A percentile compares a stretch with the other conserved stretches of the same genome.
phyloP scores from a whole-genome alignment of 53 echinoderm and acorn worm genomes.

The Paelopatides confundens region DNA sequence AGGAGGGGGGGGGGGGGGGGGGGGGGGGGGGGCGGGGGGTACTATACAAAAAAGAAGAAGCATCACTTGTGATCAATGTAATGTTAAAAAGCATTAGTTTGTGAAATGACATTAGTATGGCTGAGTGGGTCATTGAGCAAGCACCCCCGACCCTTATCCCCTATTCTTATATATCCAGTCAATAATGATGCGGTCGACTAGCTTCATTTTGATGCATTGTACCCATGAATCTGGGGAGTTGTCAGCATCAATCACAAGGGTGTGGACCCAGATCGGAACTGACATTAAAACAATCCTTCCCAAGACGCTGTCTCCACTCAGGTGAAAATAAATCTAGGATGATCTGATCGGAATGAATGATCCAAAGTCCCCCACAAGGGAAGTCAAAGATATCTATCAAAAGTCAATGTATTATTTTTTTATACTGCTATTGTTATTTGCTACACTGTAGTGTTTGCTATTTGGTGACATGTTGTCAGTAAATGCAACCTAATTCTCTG shows the following conservation, averaged over 20 bases:
- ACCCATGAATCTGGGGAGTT: neutral
- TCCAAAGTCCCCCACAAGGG: neutral
- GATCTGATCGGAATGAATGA: neutral
- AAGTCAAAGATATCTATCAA: neutral
- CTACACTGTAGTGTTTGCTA: too few species aligned
- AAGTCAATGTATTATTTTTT: neutral
- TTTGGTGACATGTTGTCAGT: too few species aligned
- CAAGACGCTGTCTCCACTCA: neutral
- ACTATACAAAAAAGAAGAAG: neutral
- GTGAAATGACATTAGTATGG: neutral
- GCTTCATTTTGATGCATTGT: constrained; percentile 16
- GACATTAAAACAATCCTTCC: neutral
- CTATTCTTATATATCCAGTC: neutral
- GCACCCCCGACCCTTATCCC: constrained; percentile 1
- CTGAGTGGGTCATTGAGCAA: constrained; percentile 22
- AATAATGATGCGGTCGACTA: neutral
- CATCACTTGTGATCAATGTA: neutral
- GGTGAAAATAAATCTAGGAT: neutral
- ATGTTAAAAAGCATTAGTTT: neutral
- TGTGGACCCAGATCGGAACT: constrained; percentile 21
- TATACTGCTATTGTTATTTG: neutral
- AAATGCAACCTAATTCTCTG: too few species aligned
- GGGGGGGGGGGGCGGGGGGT: too few species aligned
- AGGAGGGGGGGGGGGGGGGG: too few species aligned
- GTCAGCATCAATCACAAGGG: constrained; percentile 2